Evolutionary conservation across 92 coral and sea anemone genomes (phyloP).

Genomic region (Porites cylindrica): DNA sequence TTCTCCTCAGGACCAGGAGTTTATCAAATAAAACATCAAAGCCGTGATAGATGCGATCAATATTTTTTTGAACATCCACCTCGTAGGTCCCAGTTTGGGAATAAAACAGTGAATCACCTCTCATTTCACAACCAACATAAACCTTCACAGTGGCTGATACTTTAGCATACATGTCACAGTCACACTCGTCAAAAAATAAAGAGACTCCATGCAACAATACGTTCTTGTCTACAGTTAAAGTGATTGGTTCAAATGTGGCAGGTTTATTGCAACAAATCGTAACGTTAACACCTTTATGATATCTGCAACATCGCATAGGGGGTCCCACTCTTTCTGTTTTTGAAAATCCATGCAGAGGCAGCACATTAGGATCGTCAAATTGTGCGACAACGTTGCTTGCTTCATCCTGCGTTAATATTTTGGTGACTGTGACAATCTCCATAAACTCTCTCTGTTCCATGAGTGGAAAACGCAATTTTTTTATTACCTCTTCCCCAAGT

Average conservation of each 20-base stretch:
- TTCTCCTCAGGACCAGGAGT: not conserved
- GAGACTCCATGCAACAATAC: conserved; percentile 12
- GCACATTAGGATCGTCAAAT: not conserved
- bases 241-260: not conserved
- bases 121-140: not conserved
- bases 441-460: conserved; percentile 18
- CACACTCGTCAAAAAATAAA: not conserved
- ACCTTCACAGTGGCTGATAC: not conserved
- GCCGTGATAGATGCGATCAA: not conserved
- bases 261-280: not conserved
- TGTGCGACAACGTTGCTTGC: not conserved
- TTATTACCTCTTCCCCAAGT: conserved; percentile 9
- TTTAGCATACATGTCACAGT: not conserved
- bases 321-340: conserved; percentile 8
- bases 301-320: conserved; percentile 15
- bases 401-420: not conserved
- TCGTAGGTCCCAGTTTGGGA: not conserved
- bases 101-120: not conserved
- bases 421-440: not conserved
- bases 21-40: conserved; percentile 9
- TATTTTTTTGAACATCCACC: not conserved
- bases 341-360: not conserved
- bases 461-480: conserved; percentile 9
- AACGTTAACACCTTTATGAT: not conserved
- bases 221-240: conserved; percentile 2